These are phyloP conservation scores for Babylonia areolata DNA, from an alignment of 1,140 invertebrate species.

Conservation along the genomic window DNA sequence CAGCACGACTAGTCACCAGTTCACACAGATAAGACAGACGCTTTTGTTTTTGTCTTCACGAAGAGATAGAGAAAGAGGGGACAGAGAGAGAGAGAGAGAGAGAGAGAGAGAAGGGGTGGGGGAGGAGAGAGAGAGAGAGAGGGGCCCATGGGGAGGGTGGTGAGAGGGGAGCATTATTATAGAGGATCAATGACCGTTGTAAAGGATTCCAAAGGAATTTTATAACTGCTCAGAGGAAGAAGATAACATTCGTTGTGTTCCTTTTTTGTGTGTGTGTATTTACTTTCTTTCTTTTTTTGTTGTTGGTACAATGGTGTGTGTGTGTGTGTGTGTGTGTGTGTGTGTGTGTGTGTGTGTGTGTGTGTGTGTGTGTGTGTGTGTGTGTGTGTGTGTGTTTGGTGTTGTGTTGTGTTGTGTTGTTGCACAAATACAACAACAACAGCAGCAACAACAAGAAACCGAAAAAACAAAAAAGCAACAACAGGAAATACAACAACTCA, in stretches of 20 bases:
- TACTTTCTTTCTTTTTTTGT: not conserved
- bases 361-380: conserved; percentile 7
- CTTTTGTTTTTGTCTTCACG: too few species aligned
- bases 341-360: conserved; percentile 11
- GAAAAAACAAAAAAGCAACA: too few species aligned
- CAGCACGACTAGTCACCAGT: too few species aligned
- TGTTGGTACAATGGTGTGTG: not conserved
- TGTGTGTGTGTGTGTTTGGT: not conserved
- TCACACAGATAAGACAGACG: too few species aligned
- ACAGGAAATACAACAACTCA: too few species aligned
- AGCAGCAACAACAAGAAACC: not conserved
- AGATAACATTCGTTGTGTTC: too few species aligned
- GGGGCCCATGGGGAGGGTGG: not conserved
- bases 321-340: not conserved
- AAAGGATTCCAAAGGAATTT: too few species aligned
- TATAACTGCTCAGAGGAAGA: too few species aligned
- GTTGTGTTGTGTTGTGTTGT: not conserved
- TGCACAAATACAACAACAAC: too few species aligned
- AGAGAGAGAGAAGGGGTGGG: not conserved
- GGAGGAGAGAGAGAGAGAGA: not conserved
- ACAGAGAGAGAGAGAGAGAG: not conserved
- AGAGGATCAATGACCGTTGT: not conserved
- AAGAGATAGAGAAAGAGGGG: not conserved
- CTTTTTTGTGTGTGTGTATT: not conserved
- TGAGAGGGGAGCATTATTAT: not conserved